Conservation (phyloP, 23 tunicate species). For the Aplidium turbinatum region DNA sequence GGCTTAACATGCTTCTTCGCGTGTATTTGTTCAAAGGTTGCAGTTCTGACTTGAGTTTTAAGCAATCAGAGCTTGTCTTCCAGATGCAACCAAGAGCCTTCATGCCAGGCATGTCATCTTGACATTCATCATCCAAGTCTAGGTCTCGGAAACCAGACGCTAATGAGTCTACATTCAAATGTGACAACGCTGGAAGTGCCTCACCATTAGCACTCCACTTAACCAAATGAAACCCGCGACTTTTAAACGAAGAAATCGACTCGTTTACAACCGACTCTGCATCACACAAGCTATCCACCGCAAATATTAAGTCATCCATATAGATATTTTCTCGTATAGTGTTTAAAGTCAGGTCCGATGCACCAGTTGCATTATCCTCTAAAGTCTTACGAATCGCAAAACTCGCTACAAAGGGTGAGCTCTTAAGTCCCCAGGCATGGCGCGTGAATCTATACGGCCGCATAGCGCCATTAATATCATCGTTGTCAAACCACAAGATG, state of each 20-base stretch:
- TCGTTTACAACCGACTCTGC: not conserved
- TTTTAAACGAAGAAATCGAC: not conserved
- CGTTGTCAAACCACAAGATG: constrained; percentile 6
- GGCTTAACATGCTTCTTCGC: no score
- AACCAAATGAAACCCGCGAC: constrained; percentile 9
- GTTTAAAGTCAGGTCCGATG: not conserved
- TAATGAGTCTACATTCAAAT: not conserved
- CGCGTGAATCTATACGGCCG: not conserved
- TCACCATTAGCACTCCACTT: constrained; percentile 11
- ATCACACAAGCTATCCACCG: not conserved
- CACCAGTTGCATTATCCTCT: not conserved
- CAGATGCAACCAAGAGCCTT: no score
- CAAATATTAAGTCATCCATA: constrained; percentile 7
- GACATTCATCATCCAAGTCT: not conserved
- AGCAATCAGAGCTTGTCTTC: no score
- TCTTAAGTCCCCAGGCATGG: constrained; percentile 21
- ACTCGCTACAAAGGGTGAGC: constrained; percentile 3
- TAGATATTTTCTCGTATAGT: not conserved
- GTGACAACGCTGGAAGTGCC: not conserved
- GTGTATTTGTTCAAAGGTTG: no score
- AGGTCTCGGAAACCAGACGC: not conserved
- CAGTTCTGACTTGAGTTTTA: no score
- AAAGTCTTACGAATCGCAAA: not conserved
- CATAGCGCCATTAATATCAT: not conserved
- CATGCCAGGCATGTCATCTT: no score